Evolutionary conservation across 2,113 vertebrate species (phyloP).

Genomic region (Prietella phreatophila): DNA sequence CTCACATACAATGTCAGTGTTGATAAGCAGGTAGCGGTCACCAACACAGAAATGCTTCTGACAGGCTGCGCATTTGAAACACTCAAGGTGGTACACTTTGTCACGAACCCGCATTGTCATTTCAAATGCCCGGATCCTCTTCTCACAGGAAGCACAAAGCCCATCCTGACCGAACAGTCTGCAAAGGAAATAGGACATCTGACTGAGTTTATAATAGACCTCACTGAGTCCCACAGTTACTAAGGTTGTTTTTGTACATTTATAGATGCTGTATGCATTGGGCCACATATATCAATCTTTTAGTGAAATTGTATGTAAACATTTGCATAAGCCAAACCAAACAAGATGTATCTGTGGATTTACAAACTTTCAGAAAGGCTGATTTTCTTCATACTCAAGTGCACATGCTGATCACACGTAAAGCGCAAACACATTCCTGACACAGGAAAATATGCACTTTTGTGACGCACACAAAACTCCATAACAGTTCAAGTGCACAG

Average conservation of each 20-base stretch:
- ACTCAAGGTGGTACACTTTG: conserved; percentile 98
- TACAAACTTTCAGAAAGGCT: background rate
- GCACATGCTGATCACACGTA: background rate
- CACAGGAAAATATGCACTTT: background rate
- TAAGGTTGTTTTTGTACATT: background rate
- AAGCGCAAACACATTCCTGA: background rate
- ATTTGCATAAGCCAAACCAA: background rate
- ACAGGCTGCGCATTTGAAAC: conserved; percentile 97
- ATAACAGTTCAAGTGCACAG: background rate
- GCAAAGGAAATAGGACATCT: conserved; percentile 24
- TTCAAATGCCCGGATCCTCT: conserved; percentile 95
- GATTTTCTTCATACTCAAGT: background rate
- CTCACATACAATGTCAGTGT: conserved; percentile 98
- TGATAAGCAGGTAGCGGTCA: conserved; percentile 97
- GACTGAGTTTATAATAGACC: background rate
- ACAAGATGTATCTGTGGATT: background rate
- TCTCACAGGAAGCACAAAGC: conserved; percentile 94
- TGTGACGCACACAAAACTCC: background rate
- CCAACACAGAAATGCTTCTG: conserved; percentile 99
- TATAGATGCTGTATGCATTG: background rate
- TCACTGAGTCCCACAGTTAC: background rate
- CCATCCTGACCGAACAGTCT: conserved; percentile 98
- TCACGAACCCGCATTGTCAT: conserved; percentile 99
- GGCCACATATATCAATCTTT: background rate
- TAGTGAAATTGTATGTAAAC: background rate